These are phyloP conservation scores for Centropus bengalensis DNA, from an alignment of 2,113 vertebrate genomes.

Conservation along the genomic window DNA sequence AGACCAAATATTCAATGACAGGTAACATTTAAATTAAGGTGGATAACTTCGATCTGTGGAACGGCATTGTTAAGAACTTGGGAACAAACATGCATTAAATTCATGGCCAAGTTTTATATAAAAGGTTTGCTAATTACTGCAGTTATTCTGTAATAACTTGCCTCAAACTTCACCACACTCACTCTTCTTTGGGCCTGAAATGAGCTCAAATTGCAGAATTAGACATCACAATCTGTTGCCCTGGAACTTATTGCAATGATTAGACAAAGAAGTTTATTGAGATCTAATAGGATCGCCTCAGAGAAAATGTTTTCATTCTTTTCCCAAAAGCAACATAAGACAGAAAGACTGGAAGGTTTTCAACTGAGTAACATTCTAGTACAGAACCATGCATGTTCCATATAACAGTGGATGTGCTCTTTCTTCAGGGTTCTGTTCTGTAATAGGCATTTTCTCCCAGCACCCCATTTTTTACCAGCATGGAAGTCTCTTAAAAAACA, in stretches of 20 bases:
- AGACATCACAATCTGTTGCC: not conserved
- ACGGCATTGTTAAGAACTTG: not conserved
- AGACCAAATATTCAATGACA: not conserved
- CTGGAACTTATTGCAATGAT: slow-evolving; percentile 13
- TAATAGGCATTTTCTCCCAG: not conserved
- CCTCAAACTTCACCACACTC: not conserved
- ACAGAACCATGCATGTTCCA: not conserved
- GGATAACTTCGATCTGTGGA: not conserved
- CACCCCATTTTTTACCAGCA: not conserved
- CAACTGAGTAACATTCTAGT: not conserved
- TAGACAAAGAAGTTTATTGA: slow-evolving; percentile 43
- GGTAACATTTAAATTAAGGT: not conserved
- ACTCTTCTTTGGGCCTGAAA: not conserved
- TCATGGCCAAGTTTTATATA: not conserved
- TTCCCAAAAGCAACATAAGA: not conserved
- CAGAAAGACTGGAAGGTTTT: not conserved
- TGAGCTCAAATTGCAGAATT: slow-evolving; percentile 4
- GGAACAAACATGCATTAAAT: not conserved
- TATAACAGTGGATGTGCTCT: not conserved
- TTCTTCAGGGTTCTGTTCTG: not conserved
- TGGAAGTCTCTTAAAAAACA: not conserved
- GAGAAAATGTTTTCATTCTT: not conserved
- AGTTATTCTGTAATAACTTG: not conserved
- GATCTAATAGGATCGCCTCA: not conserved
- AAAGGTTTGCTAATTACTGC: not conserved